Evolutionary conservation across 2,797 vertebrate genomes (phyloP).

Genomic region (Gymnocypris eckloni): DNA sequence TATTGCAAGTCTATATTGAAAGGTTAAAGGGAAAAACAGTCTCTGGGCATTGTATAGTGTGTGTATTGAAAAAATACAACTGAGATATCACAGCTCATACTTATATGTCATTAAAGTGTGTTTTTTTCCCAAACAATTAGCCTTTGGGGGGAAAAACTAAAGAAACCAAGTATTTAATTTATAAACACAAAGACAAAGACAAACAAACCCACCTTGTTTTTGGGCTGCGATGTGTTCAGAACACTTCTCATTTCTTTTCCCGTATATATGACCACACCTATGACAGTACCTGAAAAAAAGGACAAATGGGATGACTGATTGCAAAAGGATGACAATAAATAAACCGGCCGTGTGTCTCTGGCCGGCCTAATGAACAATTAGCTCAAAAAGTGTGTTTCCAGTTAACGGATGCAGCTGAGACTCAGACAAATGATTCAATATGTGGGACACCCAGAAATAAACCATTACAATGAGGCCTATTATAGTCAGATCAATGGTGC

Average conservation of each 20-base stretch:
- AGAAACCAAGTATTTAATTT: not conserved
- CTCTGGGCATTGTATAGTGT: not conserved
- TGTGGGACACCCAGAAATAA: conserved; percentile 67
- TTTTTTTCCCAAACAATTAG: not conserved
- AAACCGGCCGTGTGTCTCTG: conserved; percentile 27
- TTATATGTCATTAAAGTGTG: not conserved
- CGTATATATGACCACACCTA: conserved; percentile 98
- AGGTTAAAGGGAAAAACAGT: conserved; percentile 4
- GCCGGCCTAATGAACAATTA: conserved; percentile 48
- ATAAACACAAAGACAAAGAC: not conserved
- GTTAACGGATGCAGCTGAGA: conserved; percentile 41
- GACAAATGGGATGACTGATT: not conserved
- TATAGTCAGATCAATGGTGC: conserved; percentile 75
- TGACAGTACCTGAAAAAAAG: conserved; percentile 87
- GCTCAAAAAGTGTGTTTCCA: conserved; percentile 47
- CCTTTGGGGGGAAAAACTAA: not conserved
- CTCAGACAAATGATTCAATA: conserved; percentile 70
- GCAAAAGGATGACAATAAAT: conserved; percentile 18
- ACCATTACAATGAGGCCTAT: conserved; percentile 69
- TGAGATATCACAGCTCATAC: conserved; percentile 19
- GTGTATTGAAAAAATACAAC: conserved; percentile 3
- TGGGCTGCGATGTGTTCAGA: conserved; percentile 94
- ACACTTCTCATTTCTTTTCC: conserved; percentile 97
- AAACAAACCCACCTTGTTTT: conserved; percentile 89
- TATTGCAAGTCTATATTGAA: not conserved